These are phyloP conservation scores for Polydrusus pterygomalis DNA, from an alignment of 2,888 invertebrate genomes.

Conservation along the genomic window DNA sequence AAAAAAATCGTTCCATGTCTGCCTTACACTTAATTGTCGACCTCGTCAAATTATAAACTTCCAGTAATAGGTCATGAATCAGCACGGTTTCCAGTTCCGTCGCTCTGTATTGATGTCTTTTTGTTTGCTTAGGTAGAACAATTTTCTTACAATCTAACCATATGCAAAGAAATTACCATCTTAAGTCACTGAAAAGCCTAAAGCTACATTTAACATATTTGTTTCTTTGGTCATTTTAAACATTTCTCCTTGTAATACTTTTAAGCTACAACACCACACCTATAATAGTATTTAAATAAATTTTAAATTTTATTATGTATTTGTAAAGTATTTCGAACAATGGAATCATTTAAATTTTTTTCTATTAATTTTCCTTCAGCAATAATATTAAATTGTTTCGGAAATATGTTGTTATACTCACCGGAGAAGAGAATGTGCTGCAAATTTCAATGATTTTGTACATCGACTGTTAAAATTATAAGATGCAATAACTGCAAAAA, in stretches of 20 bases:
- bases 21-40: no score
- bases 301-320: slow-evolving; percentile 25
- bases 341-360: slow-evolving; percentile 34
- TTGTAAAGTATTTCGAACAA: slow-evolving; percentile 23
- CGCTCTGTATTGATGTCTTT: no score
- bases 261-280: slow-evolving; percentile 32
- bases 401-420: slow-evolving; percentile 31
- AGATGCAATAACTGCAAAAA: slow-evolving; percentile 7
- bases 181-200: slow-evolving; percentile 9
- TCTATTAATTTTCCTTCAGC: slow-evolving; percentile 26
- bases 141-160: no score
- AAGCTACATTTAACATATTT: slow-evolving; percentile 38
- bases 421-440: slow-evolving; percentile 39
- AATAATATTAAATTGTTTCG: slow-evolving; percentile 28
- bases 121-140: no score
- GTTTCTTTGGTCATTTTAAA: slow-evolving; percentile 24
- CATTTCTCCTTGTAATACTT: slow-evolving; percentile 47
- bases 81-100: no score
- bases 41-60: no score
- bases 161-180: slow-evolving; percentile 1
- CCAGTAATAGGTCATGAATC: no score
- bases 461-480: slow-evolving; percentile 20
- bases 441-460: slow-evolving; percentile 18
- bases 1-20: no score
- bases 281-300: slow-evolving; percentile 31